These are phyloP conservation scores for Caiman crocodilus DNA, from an alignment of 2,797 vertebrate genomes.

Conservation along the genomic window DNA sequence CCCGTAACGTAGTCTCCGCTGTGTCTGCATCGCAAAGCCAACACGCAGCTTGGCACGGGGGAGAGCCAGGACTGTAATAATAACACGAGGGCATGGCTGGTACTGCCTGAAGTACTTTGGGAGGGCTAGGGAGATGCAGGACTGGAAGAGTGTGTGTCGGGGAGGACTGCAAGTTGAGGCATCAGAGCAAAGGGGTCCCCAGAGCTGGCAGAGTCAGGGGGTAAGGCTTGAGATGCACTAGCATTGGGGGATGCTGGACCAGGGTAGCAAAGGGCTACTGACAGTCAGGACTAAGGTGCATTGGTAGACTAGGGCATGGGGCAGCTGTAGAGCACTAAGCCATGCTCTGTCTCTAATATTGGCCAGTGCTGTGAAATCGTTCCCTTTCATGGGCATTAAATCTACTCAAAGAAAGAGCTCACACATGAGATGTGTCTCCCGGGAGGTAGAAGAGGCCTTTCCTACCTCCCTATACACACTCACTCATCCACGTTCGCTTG, in stretches of 20 bases:
- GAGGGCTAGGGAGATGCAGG: neutral
- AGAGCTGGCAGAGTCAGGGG: neutral
- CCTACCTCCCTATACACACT: neutral
- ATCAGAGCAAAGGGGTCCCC: neutral
- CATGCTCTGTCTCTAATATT: neutral
- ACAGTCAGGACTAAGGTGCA: neutral
- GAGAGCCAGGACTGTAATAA: neutral
- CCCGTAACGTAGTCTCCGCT: neutral
- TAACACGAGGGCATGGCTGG: neutral
- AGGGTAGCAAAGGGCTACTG: neutral
- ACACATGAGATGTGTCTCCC: neutral
- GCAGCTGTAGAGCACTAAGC: neutral
- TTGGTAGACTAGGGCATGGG: neutral
- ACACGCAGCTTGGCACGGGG: neutral
- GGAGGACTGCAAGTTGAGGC: neutral
- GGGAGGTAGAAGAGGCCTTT: too few species aligned
- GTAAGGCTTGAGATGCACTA: neutral
- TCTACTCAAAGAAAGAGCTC: fast-evolving
- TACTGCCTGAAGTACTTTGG: neutral
- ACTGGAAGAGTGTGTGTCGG: neutral
- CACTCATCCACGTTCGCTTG: fast-evolving
- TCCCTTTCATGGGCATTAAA: neutral
- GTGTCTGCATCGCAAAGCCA: neutral
- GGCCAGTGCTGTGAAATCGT: neutral
- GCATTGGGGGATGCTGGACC: neutral